Base-by-base conservation (phyloP, 2,797 vertebrate species). In the Sternotherus odoratus region DNA sequence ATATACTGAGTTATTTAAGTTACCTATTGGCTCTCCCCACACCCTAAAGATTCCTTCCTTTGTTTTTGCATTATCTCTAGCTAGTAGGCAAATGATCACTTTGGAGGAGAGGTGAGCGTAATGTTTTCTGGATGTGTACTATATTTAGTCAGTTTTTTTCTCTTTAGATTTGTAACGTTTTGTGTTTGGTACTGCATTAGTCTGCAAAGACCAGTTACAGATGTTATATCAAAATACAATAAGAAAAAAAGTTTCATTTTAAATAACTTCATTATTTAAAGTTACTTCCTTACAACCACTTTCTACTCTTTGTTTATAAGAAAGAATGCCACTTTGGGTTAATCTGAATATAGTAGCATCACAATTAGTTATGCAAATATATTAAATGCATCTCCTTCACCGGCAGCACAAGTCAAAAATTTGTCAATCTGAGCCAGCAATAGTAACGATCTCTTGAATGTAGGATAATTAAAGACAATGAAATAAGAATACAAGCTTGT, bases 181-280 rank as follows among this genome's bases (percentile, higher is more conserved):
- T 88, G 82, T 82, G 87, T 83, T 77, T 91, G 50, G 77, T 86
- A 89, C 86, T 54, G 26, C 83, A 85, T 90, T 50, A n/a, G n/a
- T n/a, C n/a, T 83, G 36, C 19, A 36, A 66, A 69, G 21, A 11
- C 9, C 19, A 69, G n/a, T 21, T 66, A 66, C 60, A 66, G 60
- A 69, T 23, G n/a, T 39, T 69, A 39, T 12, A 69, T 21, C n/a
- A 39, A 69, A 39, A 39, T 21, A 23, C 8, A 39, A 69, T 36
- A 66, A 66, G n/a, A n/a, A 16, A n/a, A 23, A 36, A 66, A 36
- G n/a, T 69, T 69, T 69, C 36, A 69, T 23, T 69, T 36, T 23
- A 69, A 39, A 69, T n/a, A 36, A 66, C n/a, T 21, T 36, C 8
- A 36, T 36, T 66, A 21, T 66, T 66, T 66, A 66, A 66, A 66